A percentile compares a stretch with the other conserved stretches of the same genome.
phyloP scores from a whole-genome alignment of 2,797 vertebrate species.

The Poecile montanus region DNA sequence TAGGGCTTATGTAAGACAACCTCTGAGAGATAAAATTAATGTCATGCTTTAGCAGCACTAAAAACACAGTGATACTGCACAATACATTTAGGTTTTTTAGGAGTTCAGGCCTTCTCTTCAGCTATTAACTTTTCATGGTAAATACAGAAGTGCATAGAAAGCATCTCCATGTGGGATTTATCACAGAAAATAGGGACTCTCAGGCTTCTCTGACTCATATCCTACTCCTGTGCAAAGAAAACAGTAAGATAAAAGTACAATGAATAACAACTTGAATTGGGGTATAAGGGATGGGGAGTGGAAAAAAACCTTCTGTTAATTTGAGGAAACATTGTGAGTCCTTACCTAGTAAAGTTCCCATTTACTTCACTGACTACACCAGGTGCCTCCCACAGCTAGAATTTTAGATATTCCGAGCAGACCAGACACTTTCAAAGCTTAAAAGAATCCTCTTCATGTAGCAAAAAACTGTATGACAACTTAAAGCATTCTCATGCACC shows the following conservation, averaged over 20 bases:
- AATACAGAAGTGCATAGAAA: background rate
- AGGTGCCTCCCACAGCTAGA: accelerated
- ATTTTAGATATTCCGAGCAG: background rate
- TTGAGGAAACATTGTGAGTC: background rate
- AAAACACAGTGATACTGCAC: background rate
- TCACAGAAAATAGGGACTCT: background rate
- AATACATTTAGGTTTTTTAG: background rate
- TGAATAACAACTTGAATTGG: background rate
- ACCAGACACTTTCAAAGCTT: background rate
- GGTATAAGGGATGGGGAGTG: background rate
- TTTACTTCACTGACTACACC: background rate
- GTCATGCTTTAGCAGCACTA: background rate
- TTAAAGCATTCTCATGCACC: background rate
- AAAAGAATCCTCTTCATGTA: background rate
- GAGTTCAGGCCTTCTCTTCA: background rate
- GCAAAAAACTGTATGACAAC: background rate
- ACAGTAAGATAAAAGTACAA: background rate
- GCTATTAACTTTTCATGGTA: background rate
- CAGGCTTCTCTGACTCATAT: background rate
- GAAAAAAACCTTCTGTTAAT: background rate
- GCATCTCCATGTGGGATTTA: background rate
- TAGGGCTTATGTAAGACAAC: background rate
- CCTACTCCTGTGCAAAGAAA: background rate
- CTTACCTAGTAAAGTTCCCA: background rate
- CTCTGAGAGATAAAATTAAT: background rate